These are phyloP conservation scores for Pardosa pseudoannulata DNA, from an alignment of 2,888 invertebrate species.

Conservation along the genomic window DNA sequence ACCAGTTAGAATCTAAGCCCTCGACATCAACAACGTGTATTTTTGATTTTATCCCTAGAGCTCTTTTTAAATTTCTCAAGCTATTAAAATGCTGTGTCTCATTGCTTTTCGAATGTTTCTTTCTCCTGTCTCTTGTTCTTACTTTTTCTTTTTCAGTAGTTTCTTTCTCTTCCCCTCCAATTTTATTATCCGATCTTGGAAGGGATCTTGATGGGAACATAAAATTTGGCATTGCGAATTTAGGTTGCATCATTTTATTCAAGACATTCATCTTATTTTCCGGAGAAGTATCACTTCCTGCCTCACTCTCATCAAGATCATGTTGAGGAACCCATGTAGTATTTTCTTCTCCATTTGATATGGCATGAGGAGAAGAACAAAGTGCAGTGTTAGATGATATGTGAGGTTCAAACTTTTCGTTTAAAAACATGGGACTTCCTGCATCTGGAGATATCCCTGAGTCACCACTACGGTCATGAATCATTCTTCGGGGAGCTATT, in stretches of 20 bases:
- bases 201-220: conserved; percentile 69
- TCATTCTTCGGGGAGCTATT: conserved; percentile 76
- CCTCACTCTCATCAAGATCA: conserved; percentile 67
- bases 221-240: conserved; percentile 61
- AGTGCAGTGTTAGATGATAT: neutral
- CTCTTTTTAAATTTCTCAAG: conserved; percentile 81
- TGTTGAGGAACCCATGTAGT: conserved; percentile 68
- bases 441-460: conserved; percentile 90
- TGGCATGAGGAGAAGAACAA: neutral
- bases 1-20: conserved; percentile 84
- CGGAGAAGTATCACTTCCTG: conserved; percentile 46
- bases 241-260: conserved; percentile 34
- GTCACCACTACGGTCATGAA: conserved; percentile 86
- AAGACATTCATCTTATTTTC: conserved; percentile 4
- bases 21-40: conserved; percentile 61
- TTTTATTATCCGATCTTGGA: conserved; percentile 39
- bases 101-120: conserved; percentile 49
- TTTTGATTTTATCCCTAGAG: conserved; percentile 50
- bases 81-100: conserved; percentile 75
- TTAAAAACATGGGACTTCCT: conserved; percentile 80
- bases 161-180: conserved; percentile 19
- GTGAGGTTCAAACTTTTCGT: conserved; percentile 75
- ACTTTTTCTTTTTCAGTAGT: conserved; percentile 34
- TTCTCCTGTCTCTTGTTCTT: conserved; percentile 40
- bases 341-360: conserved; percentile 75